These are phyloP conservation scores for Trichopoda pennipes DNA, from an alignment of 2,888 invertebrate species.

Conservation along the genomic window DNA sequence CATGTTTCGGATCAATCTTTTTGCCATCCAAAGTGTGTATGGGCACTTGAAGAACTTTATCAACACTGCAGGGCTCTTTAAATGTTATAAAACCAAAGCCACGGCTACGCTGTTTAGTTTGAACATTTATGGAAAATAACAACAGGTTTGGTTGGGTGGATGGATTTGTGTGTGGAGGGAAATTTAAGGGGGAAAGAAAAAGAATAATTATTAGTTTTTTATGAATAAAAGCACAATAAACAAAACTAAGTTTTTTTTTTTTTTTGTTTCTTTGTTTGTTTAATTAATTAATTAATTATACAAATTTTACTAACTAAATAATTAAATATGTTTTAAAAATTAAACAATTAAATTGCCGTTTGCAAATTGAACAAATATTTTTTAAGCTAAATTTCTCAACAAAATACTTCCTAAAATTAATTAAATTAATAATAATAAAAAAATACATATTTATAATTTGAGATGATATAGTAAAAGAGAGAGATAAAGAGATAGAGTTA, in stretches of 20 bases:
- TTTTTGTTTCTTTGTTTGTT: too few relatives aligned
- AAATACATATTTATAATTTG: background rate
- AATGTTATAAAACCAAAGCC: slow-evolving; percentile 96
- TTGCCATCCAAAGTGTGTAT: slow-evolving; percentile 95
- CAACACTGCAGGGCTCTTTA: slow-evolving; percentile 93
- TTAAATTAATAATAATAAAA: slow-evolving; percentile 37
- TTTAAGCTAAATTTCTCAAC: slow-evolving; percentile 56
- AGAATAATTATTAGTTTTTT: slow-evolving; percentile 45
- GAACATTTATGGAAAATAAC: background rate
- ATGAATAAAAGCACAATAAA: slow-evolving; percentile 8
- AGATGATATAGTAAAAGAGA: slow-evolving; percentile 22
- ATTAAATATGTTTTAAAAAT: slow-evolving; percentile 31
- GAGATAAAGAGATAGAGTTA: background rate
- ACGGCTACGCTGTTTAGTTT: slow-evolving; percentile 89
- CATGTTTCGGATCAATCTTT: slow-evolving; percentile 96
- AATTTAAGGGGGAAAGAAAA: slow-evolving; percentile 34
- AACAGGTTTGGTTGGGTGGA: background rate
- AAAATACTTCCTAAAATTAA: slow-evolving; percentile 63
- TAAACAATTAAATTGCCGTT: slow-evolving; percentile 43
- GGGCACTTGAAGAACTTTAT: slow-evolving; percentile 94
- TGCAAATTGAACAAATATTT: slow-evolving; percentile 52
- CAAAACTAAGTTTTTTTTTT: slow-evolving; percentile 40
- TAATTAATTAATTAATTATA: slow-evolving; percentile 36
- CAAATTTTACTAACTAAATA: slow-evolving; percentile 55
- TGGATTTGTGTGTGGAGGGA: background rate